A percentile compares a stretch with the other conserved stretches of the same genome.
Evolutionary conservation across 2,797 vertebrate genomes (phyloP).

Genomic region (Darevskia mixta): DNA sequence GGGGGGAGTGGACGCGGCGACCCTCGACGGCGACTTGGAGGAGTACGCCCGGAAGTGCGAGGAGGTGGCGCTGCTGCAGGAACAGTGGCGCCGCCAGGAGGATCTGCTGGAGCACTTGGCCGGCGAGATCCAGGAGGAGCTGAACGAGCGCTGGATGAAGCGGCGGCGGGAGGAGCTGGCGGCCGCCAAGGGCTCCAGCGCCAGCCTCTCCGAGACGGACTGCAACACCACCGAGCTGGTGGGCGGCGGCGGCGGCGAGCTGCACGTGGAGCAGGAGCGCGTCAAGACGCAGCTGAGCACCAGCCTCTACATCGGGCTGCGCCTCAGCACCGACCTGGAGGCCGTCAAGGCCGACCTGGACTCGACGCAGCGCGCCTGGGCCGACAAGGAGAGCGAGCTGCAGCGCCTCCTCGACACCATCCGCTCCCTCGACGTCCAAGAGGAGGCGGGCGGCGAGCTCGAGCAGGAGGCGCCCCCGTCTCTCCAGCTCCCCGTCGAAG

Average conservation of each 20-base stretch:
- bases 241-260: constrained; percentile 77
- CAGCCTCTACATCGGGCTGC: constrained; percentile 93
- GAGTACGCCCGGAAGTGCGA: constrained; percentile 88
- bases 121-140: constrained; percentile 92
- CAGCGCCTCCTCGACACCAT: constrained; percentile 86
- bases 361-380: constrained; percentile 85
- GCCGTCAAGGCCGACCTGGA: constrained; percentile 86
- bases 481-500: neutral
- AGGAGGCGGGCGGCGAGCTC: neutral
- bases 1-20: constrained; percentile 65
- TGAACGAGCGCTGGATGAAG: constrained; percentile 94
- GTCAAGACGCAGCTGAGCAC: constrained; percentile 92
- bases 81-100: constrained; percentile 89
- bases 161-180: constrained; percentile 85
- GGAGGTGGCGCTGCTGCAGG: constrained; percentile 88
- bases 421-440: constrained; percentile 79
- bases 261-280: constrained; percentile 87
- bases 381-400: constrained; percentile 87
- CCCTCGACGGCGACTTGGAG: constrained; percentile 81
- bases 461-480: neutral
- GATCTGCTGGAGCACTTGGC: constrained; percentile 90
- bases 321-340: constrained; percentile 92
- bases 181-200: constrained; percentile 54
- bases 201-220: constrained; percentile 70
- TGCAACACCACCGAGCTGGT: constrained; percentile 66